phyloP scores from a whole-genome alignment of 2,888 invertebrate species.

The Ormyrus thymus region DNA sequence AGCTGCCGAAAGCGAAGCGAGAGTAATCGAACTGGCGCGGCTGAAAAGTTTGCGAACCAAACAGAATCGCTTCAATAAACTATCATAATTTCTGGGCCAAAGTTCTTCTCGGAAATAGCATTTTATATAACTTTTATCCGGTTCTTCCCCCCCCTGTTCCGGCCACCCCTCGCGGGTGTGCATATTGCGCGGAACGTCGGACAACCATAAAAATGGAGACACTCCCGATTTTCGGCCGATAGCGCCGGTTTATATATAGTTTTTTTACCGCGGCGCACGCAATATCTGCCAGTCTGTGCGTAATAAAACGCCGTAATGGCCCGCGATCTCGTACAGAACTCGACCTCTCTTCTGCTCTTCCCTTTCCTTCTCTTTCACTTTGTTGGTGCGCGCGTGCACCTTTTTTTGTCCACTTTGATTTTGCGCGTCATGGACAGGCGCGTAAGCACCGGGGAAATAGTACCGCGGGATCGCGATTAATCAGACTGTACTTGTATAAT shows the following conservation, averaged over 20 bases:
- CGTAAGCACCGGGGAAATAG: too few species aligned
- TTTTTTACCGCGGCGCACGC: not conserved
- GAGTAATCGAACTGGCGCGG: not conserved
- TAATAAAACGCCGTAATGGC: slow-evolving; percentile 48
- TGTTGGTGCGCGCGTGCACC: slow-evolving; percentile 1
- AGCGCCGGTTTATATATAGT: not conserved
- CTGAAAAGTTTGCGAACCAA: slow-evolving; percentile 6
- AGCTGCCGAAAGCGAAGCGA: slow-evolving; percentile 2
- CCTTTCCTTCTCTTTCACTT: slow-evolving; percentile 8
- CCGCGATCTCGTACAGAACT: slow-evolving; percentile 25
- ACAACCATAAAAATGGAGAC: slow-evolving; percentile 35
- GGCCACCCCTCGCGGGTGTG: not conserved
- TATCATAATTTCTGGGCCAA: slow-evolving; percentile 10
- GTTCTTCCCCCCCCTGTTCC: too few species aligned
- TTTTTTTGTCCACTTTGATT: not conserved
- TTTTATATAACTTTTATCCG: too few species aligned
- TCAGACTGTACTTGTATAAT: too few species aligned
- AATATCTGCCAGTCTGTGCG: slow-evolving; percentile 45
- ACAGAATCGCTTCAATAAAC: slow-evolving; percentile 34
- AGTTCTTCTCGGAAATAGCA: not conserved
- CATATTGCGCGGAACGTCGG: slow-evolving; percentile 10
- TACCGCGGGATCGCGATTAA: too few species aligned
- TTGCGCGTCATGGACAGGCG: too few species aligned
- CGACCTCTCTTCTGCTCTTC: slow-evolving; percentile 6
- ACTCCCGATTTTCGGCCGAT: slow-evolving; percentile 37